Conservation (phyloP, 2,888 invertebrate genomes). For the Scaptomyza polygonia region DNA sequence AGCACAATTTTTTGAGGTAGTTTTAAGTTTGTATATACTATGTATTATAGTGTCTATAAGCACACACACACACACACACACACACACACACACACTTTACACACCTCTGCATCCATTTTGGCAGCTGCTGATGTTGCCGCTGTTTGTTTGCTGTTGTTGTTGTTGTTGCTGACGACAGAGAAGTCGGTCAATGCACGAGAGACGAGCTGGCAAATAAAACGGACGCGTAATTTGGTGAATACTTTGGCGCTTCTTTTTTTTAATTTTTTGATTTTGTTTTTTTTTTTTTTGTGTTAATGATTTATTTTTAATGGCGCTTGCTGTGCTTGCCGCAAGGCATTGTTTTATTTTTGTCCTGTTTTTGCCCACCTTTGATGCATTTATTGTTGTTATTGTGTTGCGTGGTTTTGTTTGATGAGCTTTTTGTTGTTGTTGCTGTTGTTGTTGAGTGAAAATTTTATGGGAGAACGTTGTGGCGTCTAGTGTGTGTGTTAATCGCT, state of each 20-base stretch:
- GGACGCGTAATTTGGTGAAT: conserved; percentile 50
- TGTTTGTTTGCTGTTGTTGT: conserved; percentile 7
- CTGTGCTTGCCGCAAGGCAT: conserved; percentile 10
- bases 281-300: no score
- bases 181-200: conserved; percentile 61
- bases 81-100: conserved; percentile 42
- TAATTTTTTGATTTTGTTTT: no score
- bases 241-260: conserved; percentile 52
- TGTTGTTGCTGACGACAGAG: conserved; percentile 29
- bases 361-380: conserved; percentile 5
- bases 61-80: conserved; percentile 21
- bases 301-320: conserved; percentile 60
- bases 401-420: neutral
- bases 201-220: conserved; percentile 37
- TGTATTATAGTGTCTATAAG: neutral
- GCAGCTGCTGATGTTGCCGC: conserved; percentile 20
- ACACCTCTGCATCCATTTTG: conserved; percentile 73
- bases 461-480: conserved; percentile 39
- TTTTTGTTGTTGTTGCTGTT: conserved; percentile 14
- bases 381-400: conserved; percentile 22
- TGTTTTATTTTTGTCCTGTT: neutral
- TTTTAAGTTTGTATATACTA: neutral
- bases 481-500: conserved; percentile 80
- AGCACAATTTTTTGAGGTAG: neutral
- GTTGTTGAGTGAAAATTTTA: conserved; percentile 14